Evolutionary conservation across 2,797 vertebrate genomes (phyloP).

Genomic region (Cossypha dichroa): DNA sequence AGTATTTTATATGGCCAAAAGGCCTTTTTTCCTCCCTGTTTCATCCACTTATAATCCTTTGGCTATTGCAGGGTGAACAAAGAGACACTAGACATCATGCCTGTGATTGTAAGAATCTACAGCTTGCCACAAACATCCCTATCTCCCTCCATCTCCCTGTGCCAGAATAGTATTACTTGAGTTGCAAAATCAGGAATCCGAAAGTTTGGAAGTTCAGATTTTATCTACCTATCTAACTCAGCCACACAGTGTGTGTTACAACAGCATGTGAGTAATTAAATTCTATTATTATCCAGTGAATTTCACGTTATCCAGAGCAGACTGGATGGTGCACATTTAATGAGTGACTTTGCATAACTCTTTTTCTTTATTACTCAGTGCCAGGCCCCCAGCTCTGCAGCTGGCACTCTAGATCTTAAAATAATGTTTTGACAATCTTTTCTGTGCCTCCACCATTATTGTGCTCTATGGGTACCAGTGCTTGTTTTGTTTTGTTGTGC

Average conservation of each 20-base stretch:
- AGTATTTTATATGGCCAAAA: background rate
- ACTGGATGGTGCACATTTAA: background rate
- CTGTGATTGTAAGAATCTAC: background rate
- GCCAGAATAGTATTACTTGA: background rate
- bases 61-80: background rate
- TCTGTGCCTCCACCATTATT: background rate
- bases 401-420: background rate
- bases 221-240: background rate
- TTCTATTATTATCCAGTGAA: slow-evolving; percentile 10
- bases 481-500: background rate
- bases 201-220: slow-evolving; percentile 17
- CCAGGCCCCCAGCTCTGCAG: background rate
- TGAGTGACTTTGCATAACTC: background rate
- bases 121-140: background rate
- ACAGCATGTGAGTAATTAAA: slow-evolving; percentile 42
- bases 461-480: background rate
- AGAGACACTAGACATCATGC: background rate
- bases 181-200: slow-evolving; percentile 8
- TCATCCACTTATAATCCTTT: background rate
- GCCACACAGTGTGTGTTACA: background rate
- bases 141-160: background rate
- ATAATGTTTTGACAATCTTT: background rate
- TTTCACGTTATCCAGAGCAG: slow-evolving; percentile 20
- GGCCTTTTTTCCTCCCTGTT: background rate
- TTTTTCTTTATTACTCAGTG: background rate